These are phyloP conservation scores for Perccottus glenii DNA, from an alignment of 2,113 vertebrate genomes.

Conservation along the genomic window DNA sequence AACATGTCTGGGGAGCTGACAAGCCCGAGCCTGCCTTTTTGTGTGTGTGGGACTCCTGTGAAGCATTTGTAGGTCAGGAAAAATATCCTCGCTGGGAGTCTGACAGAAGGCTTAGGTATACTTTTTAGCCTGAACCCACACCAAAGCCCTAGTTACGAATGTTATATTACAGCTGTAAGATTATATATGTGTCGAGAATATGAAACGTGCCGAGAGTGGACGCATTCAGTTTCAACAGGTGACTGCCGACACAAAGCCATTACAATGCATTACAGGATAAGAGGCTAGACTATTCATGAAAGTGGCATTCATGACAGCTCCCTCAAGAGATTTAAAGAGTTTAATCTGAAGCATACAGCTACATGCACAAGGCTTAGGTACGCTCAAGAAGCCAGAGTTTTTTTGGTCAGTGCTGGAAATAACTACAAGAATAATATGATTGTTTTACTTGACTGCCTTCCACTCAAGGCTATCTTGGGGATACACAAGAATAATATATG, in stretches of 20 bases:
- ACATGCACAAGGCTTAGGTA: slow-evolving; percentile 25
- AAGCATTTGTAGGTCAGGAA: slow-evolving; percentile 67
- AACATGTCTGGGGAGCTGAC: slow-evolving; percentile 51
- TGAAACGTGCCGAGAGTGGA: slow-evolving; percentile 14
- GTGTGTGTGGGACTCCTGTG: slow-evolving; percentile 31
- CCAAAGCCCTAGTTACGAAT: slow-evolving; percentile 56
- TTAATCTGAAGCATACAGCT: slow-evolving; percentile 44
- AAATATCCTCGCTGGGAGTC: slow-evolving; percentile 58
- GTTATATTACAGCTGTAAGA: slow-evolving; percentile 33
- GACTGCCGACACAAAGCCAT: slow-evolving; percentile 27
- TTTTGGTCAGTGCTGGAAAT: slow-evolving; percentile 40
- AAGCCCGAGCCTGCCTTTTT: slow-evolving; percentile 24
- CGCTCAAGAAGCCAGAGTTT: slow-evolving; percentile 23
- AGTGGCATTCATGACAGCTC: slow-evolving; percentile 34
- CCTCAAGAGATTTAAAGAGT: slow-evolving; percentile 45
- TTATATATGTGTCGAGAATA: slow-evolving; percentile 22
- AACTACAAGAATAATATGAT: slow-evolving; percentile 21
- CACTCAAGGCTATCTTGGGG: slow-evolving; percentile 29
- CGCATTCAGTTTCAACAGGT: slow-evolving; percentile 48
- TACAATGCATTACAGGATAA: slow-evolving; percentile 29
- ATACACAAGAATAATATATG: background rate
- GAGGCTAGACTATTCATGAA: slow-evolving; percentile 33
- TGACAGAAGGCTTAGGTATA: slow-evolving; percentile 54
- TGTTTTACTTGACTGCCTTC: slow-evolving; percentile 23
- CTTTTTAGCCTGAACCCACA: slow-evolving; percentile 45